phyloP scores from a whole-genome alignment of 2,113 vertebrate species.

The Xiphophorus hellerii region DNA sequence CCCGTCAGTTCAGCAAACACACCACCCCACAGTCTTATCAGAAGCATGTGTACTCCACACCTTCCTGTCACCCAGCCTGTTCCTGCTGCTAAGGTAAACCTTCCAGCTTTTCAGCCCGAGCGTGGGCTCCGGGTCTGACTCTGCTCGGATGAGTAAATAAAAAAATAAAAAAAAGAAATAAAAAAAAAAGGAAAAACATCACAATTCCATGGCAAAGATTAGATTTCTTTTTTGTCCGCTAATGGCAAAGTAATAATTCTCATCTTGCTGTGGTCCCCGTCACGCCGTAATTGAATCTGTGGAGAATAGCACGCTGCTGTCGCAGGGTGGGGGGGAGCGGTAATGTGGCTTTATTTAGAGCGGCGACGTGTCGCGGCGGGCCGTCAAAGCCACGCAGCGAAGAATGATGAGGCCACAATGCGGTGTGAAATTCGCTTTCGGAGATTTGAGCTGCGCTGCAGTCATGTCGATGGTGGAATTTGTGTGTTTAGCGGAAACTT shows the following conservation, averaged over 20 bases:
- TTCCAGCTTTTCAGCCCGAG: background rate
- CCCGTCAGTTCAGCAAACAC: background rate
- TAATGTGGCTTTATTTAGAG: background rate
- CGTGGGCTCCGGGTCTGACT: background rate
- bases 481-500: background rate
- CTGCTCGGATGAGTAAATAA: background rate
- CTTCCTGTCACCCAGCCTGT: background rate
- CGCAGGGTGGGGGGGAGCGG: background rate
- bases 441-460: background rate
- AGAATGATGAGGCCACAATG: background rate
- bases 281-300: background rate
- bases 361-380: background rate
- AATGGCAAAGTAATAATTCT: background rate
- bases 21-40: background rate
- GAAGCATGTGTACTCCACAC: background rate
- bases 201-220: background rate
- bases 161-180: background rate
- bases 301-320: background rate
- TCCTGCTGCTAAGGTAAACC: background rate
- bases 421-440: background rate
- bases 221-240: background rate
- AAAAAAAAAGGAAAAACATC: no score
- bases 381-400: background rate
- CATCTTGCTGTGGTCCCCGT: background rate
- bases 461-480: background rate